These are phyloP conservation scores for Corvus cornix DNA, from an alignment of 2,113 vertebrate genomes.

Conservation along the genomic window DNA sequence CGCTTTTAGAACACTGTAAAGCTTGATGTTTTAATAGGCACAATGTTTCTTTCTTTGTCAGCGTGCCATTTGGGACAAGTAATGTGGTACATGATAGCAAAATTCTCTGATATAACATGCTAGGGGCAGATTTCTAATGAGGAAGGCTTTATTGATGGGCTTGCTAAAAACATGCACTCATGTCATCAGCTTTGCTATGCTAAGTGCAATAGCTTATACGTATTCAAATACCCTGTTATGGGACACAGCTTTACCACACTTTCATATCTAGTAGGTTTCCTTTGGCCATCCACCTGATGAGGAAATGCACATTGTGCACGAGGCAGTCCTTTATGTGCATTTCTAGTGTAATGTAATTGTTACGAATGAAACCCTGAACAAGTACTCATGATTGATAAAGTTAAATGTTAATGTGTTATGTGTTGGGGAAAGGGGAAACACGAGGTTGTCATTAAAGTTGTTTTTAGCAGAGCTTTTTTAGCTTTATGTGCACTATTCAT, in stretches of 20 bases:
- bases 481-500: accelerated
- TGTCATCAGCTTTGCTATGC: background rate
- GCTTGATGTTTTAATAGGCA: background rate
- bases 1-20: background rate
- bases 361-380: background rate
- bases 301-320: background rate
- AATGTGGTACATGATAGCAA: background rate
- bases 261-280: background rate
- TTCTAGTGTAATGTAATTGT: background rate
- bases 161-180: background rate
- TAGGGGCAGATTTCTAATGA: background rate
- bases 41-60: background rate
- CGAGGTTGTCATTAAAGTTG: background rate
- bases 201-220: background rate
- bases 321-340: background rate
- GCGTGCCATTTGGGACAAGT: background rate
- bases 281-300: background rate
- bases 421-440: background rate
- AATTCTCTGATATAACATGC: background rate
- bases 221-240: background rate
- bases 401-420: background rate
- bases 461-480: background rate
- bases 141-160: background rate
- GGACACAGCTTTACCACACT: background rate
- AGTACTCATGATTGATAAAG: background rate